Evolutionary conservation across 2,888 invertebrate genomes (phyloP), one percentile per base, ranked within the genome.

Genomic region (Aricia artaxerxes): DNA sequence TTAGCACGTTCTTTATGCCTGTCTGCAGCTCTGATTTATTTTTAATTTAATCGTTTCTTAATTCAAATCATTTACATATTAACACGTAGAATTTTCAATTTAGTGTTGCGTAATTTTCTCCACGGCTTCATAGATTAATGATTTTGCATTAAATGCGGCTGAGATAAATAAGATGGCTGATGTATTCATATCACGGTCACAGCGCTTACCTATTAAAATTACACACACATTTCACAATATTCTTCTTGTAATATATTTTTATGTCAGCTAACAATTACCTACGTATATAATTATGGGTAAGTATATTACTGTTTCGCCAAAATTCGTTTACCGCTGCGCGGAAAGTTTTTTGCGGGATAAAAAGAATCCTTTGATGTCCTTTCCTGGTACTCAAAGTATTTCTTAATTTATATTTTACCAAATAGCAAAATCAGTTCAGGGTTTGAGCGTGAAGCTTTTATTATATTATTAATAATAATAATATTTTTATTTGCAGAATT

Each of bases 101-200:
- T 76, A 44, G 35, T 49, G 31, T 38, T 76, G 35, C 76, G 38
- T 76, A 35, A 76, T 76, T 44, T 49, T 75, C 75, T 35, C 16
- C 76, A 76, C 57, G 76, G 57, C 57, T 76, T 31, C 16, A 16
- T 76, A 57, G 76, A 76, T 76, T 53, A 76, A 76, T 76, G 57
- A 16, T 35, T 73, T 49, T 49, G 75, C 75, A 24, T 75, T 49
- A 11, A 75, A 49, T 73, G 49, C 73, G 31, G 76, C 11, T 69
- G 53, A 35, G 35, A 57, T 57, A 76, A 57, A 49, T 53, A 57
- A 75, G 24, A 76, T 76, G 35, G 76, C 16, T 7, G 35, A 76
- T 75, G 24, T 75, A 75, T 75, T 40, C 31, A 31, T 35, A 53
- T 57, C 35, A 69, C 4, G n/a, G 24, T 57, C 76, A 53, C 2